A percentile compares a stretch with the other conserved stretches of the same genome.
These are phyloP conservation scores for Phaonia tiefii DNA, from an alignment of 2,888 invertebrate genomes.

Conservation along the genomic window DNA sequence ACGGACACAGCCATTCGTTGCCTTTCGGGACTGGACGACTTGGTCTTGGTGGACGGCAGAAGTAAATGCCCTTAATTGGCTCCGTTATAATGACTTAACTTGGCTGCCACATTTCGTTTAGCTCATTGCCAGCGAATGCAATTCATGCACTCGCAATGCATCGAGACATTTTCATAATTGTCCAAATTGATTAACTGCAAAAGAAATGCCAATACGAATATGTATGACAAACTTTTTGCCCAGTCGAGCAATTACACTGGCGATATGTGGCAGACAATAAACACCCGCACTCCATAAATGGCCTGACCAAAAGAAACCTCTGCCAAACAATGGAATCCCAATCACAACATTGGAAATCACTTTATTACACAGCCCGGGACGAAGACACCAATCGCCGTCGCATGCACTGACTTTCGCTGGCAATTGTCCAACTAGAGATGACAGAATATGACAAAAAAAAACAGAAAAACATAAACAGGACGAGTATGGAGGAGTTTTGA, in stretches of 20 bases:
- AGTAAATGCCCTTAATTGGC: constrained; percentile 60
- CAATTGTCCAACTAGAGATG: neutral
- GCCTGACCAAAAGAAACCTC: neutral
- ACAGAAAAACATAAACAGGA: too few species aligned
- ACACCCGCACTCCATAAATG: constrained; percentile 63
- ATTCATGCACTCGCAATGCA: constrained; percentile 55
- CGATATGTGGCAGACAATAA: constrained; percentile 49
- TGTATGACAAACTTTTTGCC: neutral
- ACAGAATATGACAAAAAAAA: neutral
- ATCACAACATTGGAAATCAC: constrained; percentile 53
- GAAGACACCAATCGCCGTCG: too few species aligned
- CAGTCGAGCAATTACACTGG: neutral
- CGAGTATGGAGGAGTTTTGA: constrained; percentile 57
- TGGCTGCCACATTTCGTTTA: constrained; percentile 40
- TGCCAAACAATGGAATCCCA: neutral
- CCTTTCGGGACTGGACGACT: too few species aligned
- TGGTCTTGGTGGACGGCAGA: too few species aligned
- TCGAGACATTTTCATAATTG: constrained; percentile 66
- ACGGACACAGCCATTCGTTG: too few species aligned
- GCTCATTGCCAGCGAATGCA: constrained; percentile 56
- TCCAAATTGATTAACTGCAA: constrained; percentile 66
- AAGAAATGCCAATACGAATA: neutral
- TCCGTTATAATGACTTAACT: constrained; percentile 65
- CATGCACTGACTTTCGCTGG: constrained; percentile 54
- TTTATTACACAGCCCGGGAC: constrained; percentile 63